Conservation (phyloP, 1,140 invertebrate genomes). For the Kradibia gibbosae region DNA sequence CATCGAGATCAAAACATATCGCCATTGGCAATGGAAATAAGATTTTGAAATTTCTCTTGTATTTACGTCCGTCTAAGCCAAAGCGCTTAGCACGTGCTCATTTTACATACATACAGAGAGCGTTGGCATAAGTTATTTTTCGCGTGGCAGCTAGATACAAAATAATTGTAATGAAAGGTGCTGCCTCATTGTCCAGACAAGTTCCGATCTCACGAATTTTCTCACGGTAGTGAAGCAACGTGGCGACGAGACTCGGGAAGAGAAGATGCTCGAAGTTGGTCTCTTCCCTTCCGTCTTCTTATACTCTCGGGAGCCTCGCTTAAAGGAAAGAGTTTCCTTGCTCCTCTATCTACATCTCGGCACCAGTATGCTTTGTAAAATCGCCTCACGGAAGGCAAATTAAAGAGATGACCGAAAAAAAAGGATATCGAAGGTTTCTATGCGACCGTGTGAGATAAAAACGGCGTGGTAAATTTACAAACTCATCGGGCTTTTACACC, state of each 20-base stretch:
- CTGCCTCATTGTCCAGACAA: conserved; percentile 61
- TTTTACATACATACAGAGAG: conserved; percentile 1
- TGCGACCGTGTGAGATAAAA: neutral
- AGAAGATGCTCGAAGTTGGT: conserved; percentile 51
- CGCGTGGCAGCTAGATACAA: conserved; percentile 52
- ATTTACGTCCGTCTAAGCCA: neutral
- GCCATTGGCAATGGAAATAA: conserved; percentile 20
- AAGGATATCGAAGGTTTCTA: conserved; percentile 5
- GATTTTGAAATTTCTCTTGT: conserved; percentile 12
- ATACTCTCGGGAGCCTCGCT: neutral
- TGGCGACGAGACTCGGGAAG: conserved; percentile 52
- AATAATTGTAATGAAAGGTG: conserved; percentile 70
- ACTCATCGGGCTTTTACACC: neutral
- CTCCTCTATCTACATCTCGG: conserved; percentile 55
- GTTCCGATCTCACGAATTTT: conserved; percentile 63
- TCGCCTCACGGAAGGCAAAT: conserved; percentile 33
- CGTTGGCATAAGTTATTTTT: conserved; percentile 34
- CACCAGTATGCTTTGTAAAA: conserved; percentile 13
- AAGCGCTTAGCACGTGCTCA: neutral
- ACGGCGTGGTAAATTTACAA: neutral
- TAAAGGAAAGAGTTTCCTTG: conserved; percentile 53
- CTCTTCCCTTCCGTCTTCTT: neutral
- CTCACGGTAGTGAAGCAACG: conserved; percentile 61
- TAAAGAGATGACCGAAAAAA: conserved; percentile 35
- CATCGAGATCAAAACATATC: neutral